These are phyloP conservation scores for Drosophila takahashii DNA, from an alignment of 1,140 invertebrate species.

Conservation along the genomic window DNA sequence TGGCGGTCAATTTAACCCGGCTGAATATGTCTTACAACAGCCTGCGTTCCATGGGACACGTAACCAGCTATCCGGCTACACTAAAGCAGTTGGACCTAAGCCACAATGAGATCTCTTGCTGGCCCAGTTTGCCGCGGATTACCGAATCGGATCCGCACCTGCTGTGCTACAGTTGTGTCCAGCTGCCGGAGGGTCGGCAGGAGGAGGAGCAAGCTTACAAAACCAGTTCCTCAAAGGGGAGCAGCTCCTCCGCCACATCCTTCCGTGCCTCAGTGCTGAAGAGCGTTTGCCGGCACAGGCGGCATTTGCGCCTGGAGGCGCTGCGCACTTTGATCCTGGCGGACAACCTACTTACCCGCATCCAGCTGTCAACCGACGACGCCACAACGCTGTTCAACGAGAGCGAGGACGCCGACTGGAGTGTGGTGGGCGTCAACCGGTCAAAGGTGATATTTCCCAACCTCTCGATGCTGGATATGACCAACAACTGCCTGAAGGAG, in stretches of 20 bases:
- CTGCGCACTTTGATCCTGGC: conserved; percentile 88
- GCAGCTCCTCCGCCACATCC: conserved; percentile 76
- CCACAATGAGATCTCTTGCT: conserved; percentile 95
- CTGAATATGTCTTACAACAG: conserved; percentile 97
- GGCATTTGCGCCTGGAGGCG: conserved; percentile 88
- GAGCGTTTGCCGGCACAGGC: conserved; percentile 92
- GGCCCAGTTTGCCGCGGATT: conserved; percentile 92
- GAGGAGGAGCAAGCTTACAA: conserved; percentile 85
- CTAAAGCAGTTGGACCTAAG: conserved; percentile 96
- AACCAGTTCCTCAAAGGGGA: conserved; percentile 41
- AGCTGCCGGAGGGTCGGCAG: conserved; percentile 83
- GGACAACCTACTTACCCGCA: conserved; percentile 92
- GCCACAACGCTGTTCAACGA: conserved; percentile 84
- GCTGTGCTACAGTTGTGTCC: conserved; percentile 86
- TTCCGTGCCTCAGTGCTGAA: conserved; percentile 91
- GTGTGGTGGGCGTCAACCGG: conserved; percentile 85
- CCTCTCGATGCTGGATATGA: conserved; percentile 97
- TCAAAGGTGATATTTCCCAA: conserved; percentile 94
- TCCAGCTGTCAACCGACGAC: conserved; percentile 92
- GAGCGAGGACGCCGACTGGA: conserved; percentile 83
- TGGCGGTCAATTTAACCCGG: conserved; percentile 93
- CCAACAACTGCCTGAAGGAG: conserved; percentile 92
- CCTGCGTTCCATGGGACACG: conserved; percentile 92
- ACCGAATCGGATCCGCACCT: conserved; percentile 87
- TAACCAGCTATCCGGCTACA: conserved; percentile 94